These are phyloP conservation scores for Antennarius striatus DNA, from an alignment of 2,113 vertebrate species.

Conservation along the genomic window DNA sequence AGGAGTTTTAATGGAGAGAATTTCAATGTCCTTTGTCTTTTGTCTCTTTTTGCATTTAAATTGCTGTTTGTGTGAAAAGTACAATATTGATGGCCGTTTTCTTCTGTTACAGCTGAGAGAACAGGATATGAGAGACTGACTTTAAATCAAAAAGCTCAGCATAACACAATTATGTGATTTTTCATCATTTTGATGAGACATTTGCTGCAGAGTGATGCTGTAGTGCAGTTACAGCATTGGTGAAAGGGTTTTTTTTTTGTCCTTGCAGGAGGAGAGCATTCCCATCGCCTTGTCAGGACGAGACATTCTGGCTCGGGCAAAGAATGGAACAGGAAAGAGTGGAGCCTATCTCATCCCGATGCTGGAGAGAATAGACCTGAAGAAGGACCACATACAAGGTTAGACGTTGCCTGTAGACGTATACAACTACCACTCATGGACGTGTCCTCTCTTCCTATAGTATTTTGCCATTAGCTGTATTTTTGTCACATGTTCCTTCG, in stretches of 20 bases:
- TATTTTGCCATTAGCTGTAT: not conserved
- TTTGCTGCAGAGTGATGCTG: not conserved
- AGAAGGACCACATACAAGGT: constrained; percentile 84
- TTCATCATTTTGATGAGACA: not conserved
- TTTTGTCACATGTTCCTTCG: not conserved
- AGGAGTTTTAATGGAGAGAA: not conserved
- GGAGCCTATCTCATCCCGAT: constrained; percentile 84
- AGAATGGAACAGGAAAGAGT: constrained; percentile 84
- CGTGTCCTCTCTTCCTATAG: not conserved
- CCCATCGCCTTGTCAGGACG: constrained; percentile 82
- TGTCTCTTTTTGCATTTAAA: too few relatives aligned
- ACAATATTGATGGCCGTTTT: not conserved
- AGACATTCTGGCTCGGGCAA: constrained; percentile 81
- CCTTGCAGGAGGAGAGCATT: constrained; percentile 83
- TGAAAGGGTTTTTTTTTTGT: not conserved
- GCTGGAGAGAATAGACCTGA: constrained; percentile 83
- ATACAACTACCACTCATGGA: not conserved
- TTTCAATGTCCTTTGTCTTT: not conserved
- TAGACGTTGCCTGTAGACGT: constrained; percentile 1
- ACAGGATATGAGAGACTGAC: too few relatives aligned
- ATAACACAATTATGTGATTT: too few relatives aligned
- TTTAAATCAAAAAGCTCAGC: too few relatives aligned
- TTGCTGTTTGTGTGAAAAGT: not conserved
- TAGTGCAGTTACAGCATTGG: not conserved
- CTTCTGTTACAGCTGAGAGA: not conserved